phyloP scores from a whole-genome alignment of 2,113 vertebrate genomes.

The Cinclus cinclus region DNA sequence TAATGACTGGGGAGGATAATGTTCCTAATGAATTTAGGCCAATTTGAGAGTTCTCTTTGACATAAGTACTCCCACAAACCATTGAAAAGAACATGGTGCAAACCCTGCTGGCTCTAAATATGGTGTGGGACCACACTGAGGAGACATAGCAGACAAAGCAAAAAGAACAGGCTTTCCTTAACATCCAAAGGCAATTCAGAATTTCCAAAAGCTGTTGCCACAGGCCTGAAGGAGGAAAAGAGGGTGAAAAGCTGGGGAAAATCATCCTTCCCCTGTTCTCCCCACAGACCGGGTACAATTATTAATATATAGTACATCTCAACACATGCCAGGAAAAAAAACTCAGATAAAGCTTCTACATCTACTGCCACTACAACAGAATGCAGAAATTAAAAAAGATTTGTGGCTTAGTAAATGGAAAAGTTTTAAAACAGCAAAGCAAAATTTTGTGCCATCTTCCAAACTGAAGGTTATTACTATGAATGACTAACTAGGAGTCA shows the following conservation, averaged over 20 bases:
- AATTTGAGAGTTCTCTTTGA: background rate
- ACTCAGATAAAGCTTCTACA: background rate
- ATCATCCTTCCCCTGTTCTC: background rate
- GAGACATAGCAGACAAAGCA: background rate
- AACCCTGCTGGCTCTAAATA: background rate
- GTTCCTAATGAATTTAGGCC: background rate
- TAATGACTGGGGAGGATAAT: background rate
- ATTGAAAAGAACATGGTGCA: background rate
- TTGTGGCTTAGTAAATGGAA: background rate
- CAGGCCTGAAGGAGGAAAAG: background rate
- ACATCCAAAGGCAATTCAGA: background rate
- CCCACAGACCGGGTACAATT: background rate
- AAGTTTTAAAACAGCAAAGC: background rate
- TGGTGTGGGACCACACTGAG: background rate
- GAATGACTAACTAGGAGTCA: background rate
- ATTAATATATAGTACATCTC: background rate
- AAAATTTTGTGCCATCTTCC: conserved; percentile 6
- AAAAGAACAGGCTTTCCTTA: background rate
- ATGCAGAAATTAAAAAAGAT: background rate
- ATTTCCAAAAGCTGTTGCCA: background rate
- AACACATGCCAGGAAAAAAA: background rate
- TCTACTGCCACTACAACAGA: background rate
- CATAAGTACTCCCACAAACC: conserved; percentile 19
- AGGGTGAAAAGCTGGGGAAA: background rate
- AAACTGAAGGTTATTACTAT: background rate